Conservation (phyloP, 2,113 vertebrate genomes). For the Eclectus roratus region DNA sequence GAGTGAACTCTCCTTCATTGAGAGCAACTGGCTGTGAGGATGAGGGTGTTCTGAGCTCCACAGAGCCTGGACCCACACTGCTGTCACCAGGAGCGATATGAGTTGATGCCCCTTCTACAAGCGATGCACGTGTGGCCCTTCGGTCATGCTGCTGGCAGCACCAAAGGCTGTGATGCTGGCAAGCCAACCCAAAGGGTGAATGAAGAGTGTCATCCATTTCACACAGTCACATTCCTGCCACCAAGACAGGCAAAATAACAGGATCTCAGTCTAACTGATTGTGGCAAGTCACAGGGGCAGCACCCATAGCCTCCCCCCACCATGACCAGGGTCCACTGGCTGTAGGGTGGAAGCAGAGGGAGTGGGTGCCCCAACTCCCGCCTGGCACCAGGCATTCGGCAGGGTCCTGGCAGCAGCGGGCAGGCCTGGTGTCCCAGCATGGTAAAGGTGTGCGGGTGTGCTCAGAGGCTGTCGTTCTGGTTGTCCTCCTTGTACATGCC, state of each 20-base stretch:
- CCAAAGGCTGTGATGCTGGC: background rate
- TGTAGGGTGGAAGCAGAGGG: background rate
- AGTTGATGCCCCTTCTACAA: accelerated
- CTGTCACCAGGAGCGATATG: accelerated
- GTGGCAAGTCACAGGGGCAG: background rate
- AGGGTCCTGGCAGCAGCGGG: background rate
- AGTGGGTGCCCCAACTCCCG: background rate
- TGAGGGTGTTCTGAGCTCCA: accelerated
- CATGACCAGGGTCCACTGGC: accelerated
- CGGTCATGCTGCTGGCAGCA: accelerated
- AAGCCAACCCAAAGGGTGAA: background rate
- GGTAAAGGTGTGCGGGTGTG: background rate
- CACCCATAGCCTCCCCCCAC: background rate
- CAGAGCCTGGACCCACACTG: background rate
- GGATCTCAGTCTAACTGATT: background rate
- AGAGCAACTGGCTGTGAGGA: background rate
- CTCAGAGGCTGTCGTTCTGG: constrained; percentile 58
- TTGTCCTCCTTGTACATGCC: background rate
- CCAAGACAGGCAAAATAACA: background rate
- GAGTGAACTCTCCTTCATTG: background rate
- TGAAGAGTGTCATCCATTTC: background rate
- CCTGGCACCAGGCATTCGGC: background rate
- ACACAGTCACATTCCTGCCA: background rate
- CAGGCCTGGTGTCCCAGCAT: accelerated
- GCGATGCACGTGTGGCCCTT: accelerated